Percentiles rank a stretch among this genome's conserved stretches.
These are phyloP conservation scores for Drosophila quinaria DNA, from an alignment of 2,888 invertebrate genomes.

Conservation along the genomic window DNA sequence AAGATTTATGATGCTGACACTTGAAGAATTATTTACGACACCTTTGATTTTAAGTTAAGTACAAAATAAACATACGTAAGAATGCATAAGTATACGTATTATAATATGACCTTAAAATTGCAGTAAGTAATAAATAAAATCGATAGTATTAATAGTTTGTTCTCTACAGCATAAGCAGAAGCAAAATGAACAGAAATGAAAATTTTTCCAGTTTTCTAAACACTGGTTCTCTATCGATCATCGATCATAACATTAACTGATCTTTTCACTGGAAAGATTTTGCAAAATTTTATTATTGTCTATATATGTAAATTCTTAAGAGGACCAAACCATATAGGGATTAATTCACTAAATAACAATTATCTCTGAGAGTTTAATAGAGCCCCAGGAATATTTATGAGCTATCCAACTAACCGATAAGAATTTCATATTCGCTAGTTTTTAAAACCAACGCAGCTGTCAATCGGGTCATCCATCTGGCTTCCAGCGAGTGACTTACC, in stretches of 20 bases:
- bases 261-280: neutral
- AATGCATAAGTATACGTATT: too few relatives aligned
- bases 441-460: slow-evolving; percentile 42
- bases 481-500: slow-evolving; percentile 57
- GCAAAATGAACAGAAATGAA: too few relatives aligned
- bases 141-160: neutral
- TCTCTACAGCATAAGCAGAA: too few relatives aligned
- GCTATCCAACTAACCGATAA: slow-evolving; percentile 9
- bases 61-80: neutral
- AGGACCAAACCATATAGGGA: slow-evolving; percentile 2
- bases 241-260: too few relatives aligned
- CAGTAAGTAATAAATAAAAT: too few relatives aligned
- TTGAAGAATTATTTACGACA: neutral
- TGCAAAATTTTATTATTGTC: neutral
- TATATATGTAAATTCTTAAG: neutral
- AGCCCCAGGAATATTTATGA: slow-evolving; percentile 32
- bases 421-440: neutral
- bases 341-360: slow-evolving; percentile 11
- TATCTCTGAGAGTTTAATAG: slow-evolving; percentile 31
- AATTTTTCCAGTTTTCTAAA: too few relatives aligned
- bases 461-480: slow-evolving; percentile 52
- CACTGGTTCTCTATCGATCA: neutral
- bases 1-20: neutral
- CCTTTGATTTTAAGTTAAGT: neutral
- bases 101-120: too few relatives aligned